phyloP scores from a whole-genome alignment of 1,140 invertebrate species.

The Drosophila obscura region DNA sequence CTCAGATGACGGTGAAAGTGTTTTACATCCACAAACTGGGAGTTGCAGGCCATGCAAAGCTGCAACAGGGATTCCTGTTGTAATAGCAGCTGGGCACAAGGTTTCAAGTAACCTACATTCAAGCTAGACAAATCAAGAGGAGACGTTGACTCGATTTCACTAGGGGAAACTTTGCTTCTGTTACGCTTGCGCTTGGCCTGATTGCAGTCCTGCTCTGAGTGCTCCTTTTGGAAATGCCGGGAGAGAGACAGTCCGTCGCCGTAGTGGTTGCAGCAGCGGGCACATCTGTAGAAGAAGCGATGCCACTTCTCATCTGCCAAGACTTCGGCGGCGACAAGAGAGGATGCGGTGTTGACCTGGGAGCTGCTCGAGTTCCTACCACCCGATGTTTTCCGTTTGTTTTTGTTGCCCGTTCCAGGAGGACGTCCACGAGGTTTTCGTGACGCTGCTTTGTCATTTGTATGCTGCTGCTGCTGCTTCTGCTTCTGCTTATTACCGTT shows the following conservation, averaged over 20 bases:
- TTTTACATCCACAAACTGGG: constrained; percentile 62
- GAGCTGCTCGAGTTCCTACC: constrained; percentile 14
- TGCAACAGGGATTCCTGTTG: constrained; percentile 39
- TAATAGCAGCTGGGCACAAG: constrained; percentile 58
- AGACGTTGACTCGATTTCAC: constrained; percentile 27
- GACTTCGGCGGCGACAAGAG: constrained; percentile 54
- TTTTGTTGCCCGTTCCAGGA: no score
- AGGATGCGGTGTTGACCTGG: constrained; percentile 10
- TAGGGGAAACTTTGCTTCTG: constrained; percentile 20
- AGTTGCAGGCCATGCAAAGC: constrained; percentile 62
- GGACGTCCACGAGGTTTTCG: constrained; percentile 57
- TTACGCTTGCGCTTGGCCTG: constrained; percentile 33
- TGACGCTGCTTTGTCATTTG: constrained; percentile 11
- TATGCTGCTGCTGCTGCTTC: constrained; percentile 1
- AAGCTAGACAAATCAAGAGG: constrained; percentile 30
- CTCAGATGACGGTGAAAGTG: constrained; percentile 62
- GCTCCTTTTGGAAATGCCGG: constrained; percentile 61
- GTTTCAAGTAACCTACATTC: constrained; percentile 37
- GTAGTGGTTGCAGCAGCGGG: constrained; percentile 61
- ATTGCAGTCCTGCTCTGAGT: constrained; percentile 16
- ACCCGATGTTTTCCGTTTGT: no score
- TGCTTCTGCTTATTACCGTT: constrained; percentile 60
- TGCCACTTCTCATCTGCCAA: constrained; percentile 62
- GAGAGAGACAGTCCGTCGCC: constrained; percentile 50
- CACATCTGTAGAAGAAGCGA: constrained; percentile 66